A percentile compares a stretch with the other conserved stretches of the same genome.
Conservation (phyloP, 1,140 invertebrate species). For the Aphidius ervi region DNA sequence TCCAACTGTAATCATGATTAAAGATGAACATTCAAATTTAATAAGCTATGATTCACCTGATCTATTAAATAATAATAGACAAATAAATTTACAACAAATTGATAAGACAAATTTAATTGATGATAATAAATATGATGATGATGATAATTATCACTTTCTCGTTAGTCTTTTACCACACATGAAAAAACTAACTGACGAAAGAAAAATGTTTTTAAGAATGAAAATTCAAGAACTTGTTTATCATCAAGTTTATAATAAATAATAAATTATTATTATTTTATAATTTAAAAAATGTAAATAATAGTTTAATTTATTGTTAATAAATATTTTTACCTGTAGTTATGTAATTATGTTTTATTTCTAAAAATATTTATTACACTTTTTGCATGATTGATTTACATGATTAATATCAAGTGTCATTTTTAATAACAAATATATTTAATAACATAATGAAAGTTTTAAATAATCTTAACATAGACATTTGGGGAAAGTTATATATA, state of each 20-base stretch:
- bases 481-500: no score
- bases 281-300: not conserved
- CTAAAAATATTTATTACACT: no score
- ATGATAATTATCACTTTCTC: constrained; percentile 49
- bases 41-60: no score
- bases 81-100: constrained; percentile 29
- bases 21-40: no score
- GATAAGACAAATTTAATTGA: constrained; percentile 32
- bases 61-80: no score
- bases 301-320: not conserved
- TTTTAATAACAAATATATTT: no score
- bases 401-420: no score
- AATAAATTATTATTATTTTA: constrained; percentile 4
- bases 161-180: constrained; percentile 50
- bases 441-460: no score
- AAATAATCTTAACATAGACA: no score
- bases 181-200: constrained; percentile 41
- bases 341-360: no score
- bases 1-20: no score
- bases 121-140: constrained; percentile 24
- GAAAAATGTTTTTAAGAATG: constrained; percentile 46
- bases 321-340: not conserved
- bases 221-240: constrained; percentile 51
- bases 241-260: constrained; percentile 49
- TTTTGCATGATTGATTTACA: no score